Evolutionary conservation across 2,797 vertebrate genomes (phyloP), one percentile per base, ranked within the genome.

Genomic region (Garrulus glandarius): DNA sequence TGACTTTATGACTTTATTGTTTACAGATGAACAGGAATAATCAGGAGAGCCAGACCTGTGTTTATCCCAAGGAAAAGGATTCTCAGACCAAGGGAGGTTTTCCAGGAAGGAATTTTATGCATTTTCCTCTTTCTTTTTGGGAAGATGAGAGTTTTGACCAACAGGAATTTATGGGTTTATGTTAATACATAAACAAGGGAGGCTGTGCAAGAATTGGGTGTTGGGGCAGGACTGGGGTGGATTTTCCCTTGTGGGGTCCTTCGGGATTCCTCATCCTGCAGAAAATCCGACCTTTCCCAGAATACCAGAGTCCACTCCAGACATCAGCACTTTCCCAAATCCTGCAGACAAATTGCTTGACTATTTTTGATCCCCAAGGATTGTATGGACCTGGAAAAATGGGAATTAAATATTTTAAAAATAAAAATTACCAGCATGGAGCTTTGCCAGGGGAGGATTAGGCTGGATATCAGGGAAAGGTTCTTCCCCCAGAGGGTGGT

Each of bases 361-460:
- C 34, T 43, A 14, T 24, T 57, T 56, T 21, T 21, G 32, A 43
- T 41, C 11, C 21, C 11, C 11, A 26, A 6, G 17, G 18, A 15
- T 26, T 37, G 27, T 8, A 17, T 27, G 36, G 26, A 22, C 3
- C 41, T 52, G n/a, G 21, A 34, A 74, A 81, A 52, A 22, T 0
- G 1, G 6, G 16, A 56, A 1, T 24, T 20, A 17, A 20, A n/a
- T 3, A 1, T 13, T 46, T 72, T 34, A 15, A 30, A 80, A 80
- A 46, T 26, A 13, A 59, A 65, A 59, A 44, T 11, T 7, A 39
- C 13, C 0, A 0, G 2, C 11, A 10, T 5, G 20, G 15, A 30
- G 17, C 30, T 59, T 8, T 26, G 11, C 17, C 5, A 14, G 17
- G 44, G 24, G 22, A 3, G 23, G 29, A 1, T 43, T 10, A 15